phyloP scores from a whole-genome alignment of 1,140 invertebrate genomes.

The Sweltsa coloradensis region DNA sequence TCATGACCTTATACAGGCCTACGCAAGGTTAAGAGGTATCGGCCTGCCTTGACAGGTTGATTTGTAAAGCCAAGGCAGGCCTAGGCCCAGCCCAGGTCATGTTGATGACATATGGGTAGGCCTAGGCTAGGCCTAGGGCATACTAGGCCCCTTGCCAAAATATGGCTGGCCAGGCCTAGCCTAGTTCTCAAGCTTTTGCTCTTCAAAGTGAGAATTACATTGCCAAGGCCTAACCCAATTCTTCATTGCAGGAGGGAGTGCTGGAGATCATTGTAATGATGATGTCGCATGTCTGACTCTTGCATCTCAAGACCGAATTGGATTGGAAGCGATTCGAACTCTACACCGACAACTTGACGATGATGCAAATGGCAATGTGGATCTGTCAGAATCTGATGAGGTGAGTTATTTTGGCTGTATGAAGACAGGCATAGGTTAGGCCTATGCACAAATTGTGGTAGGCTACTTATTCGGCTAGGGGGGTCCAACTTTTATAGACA shows the following conservation, averaged over 20 bases:
- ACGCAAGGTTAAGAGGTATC: too few species aligned
- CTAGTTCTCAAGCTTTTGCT: background rate
- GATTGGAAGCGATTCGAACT: slow-evolving; percentile 76
- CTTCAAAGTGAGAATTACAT: background rate
- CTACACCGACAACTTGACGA: slow-evolving; percentile 86
- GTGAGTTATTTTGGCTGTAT: slow-evolving; percentile 42
- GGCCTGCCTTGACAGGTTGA: too few species aligned
- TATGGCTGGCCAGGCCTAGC: background rate
- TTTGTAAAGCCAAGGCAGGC: too few species aligned
- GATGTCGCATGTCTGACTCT: slow-evolving; percentile 59
- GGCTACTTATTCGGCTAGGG: too few species aligned
- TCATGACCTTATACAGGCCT: background rate
- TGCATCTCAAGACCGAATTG: slow-evolving; percentile 61
- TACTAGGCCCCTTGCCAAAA: background rate
- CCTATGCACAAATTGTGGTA: too few species aligned
- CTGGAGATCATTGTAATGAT: slow-evolving; percentile 36
- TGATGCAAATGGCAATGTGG: slow-evolving; percentile 88
- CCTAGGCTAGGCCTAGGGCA: background rate
- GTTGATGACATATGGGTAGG: too few species aligned
- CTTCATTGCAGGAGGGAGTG: slow-evolving; percentile 20
- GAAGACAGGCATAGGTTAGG: too few species aligned
- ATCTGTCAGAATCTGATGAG: slow-evolving; percentile 89
- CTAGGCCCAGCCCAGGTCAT: too few species aligned
- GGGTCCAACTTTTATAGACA: too few species aligned
- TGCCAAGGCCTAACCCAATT: background rate